phyloP scores from a whole-genome alignment of 2,113 vertebrate species.

The Gnathonemus longibarbis region DNA sequence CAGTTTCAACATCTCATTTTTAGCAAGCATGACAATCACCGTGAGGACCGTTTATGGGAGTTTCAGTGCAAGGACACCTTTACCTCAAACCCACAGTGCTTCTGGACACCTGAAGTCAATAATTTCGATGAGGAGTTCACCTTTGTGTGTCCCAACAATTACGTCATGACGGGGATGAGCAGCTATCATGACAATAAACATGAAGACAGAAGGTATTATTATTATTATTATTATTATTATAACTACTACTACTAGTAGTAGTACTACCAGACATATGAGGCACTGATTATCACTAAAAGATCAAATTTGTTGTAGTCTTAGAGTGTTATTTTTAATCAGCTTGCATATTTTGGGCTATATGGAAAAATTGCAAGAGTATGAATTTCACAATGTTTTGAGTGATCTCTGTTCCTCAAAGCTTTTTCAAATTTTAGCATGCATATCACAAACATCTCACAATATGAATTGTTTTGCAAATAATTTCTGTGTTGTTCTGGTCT shows the following conservation, averaged over 20 bases:
- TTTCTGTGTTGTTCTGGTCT: background rate
- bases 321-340: background rate
- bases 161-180: conserved; percentile 5
- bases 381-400: background rate
- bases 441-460: background rate
- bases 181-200: conserved; percentile 10
- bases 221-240: conserved; percentile 1
- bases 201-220: conserved; percentile 25
- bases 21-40: conserved; percentile 1
- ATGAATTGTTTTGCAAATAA: background rate
- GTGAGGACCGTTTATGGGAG: conserved; percentile 16
- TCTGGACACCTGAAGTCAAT: conserved; percentile 9
- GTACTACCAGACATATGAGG: background rate
- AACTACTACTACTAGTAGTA: background rate
- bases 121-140: conserved; percentile 11
- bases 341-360: background rate
- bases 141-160: background rate
- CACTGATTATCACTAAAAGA: background rate
- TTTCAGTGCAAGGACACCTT: conserved; percentile 16
- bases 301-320: background rate
- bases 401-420: background rate
- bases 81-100: background rate
- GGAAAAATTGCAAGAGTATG: background rate
- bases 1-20: background rate
- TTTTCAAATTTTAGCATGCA: background rate